These are phyloP conservation scores for Andrena dorsata DNA, from an alignment of 2,888 invertebrate species.

Conservation along the genomic window DNA sequence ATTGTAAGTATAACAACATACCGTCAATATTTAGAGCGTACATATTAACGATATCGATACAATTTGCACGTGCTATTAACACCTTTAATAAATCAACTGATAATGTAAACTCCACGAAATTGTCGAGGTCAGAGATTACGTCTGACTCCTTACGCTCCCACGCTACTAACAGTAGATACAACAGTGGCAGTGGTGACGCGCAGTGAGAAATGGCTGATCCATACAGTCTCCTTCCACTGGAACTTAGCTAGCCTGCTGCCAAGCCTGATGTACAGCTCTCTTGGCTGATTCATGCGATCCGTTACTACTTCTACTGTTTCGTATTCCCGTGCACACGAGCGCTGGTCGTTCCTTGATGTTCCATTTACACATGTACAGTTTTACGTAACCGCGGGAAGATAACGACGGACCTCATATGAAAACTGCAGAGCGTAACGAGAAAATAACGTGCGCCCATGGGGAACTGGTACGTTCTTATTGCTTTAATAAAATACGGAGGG, in stretches of 20 bases:
- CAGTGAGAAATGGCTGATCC: constrained; percentile 63
- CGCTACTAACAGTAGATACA: constrained; percentile 46
- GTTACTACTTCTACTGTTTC: constrained; percentile 45
- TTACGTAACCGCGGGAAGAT: constrained; percentile 15
- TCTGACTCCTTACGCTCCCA: constrained; percentile 32
- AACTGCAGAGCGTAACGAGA: neutral
- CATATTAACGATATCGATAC: no score
- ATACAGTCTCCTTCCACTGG: constrained; percentile 61
- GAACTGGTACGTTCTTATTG: neutral
- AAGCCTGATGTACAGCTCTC: constrained; percentile 56
- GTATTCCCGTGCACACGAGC: neutral
- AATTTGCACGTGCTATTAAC: neutral
- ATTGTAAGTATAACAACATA: no score
- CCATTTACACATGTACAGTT: constrained; percentile 33
- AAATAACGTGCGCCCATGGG: neutral
- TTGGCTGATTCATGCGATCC: constrained; percentile 60
- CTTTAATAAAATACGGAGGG: neutral
- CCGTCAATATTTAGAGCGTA: no score
- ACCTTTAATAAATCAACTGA: constrained; percentile 10
- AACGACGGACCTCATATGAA: neutral
- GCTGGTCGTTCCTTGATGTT: neutral
- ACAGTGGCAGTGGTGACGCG: constrained; percentile 47
- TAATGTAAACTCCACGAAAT: constrained; percentile 1
- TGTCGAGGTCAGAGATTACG: constrained; percentile 12
- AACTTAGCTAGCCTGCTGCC: constrained; percentile 37